These are phyloP conservation scores for Galerucella calmariensis DNA, from an alignment of 2,888 invertebrate species.

Conservation along the genomic window DNA sequence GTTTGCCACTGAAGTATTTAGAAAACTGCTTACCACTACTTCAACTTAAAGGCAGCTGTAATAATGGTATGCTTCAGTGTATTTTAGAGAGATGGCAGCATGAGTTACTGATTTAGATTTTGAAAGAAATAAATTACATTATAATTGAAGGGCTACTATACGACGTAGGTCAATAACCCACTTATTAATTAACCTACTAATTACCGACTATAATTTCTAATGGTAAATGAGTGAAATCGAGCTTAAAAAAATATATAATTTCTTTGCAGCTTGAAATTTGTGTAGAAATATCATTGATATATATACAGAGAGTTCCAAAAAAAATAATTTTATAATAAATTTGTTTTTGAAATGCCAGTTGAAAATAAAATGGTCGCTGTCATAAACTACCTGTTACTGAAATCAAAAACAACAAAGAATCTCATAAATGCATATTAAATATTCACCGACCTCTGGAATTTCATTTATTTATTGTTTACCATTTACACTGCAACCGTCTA, in stretches of 20 bases:
- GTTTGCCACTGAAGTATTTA: too few relatives aligned
- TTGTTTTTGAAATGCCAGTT: too few relatives aligned
- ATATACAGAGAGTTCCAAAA: background rate
- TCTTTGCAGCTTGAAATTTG: background rate
- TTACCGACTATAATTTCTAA: background rate
- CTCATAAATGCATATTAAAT: background rate
- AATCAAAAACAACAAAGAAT: background rate
- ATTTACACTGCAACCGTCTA: slow-evolving; percentile 2
- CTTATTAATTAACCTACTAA: background rate
- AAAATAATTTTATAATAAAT: too few relatives aligned
- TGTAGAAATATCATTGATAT: background rate
- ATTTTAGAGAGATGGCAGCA: background rate
- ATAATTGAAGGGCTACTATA: background rate
- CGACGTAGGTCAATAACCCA: background rate
- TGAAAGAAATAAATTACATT: background rate
- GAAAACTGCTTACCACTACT: too few relatives aligned
- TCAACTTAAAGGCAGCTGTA: too few relatives aligned
- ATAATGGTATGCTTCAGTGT: background rate
- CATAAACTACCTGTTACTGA: background rate
- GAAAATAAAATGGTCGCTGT: background rate
- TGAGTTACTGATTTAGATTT: background rate
- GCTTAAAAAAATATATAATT: background rate
- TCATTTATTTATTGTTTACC: slow-evolving; percentile 17
- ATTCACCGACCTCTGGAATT: background rate
- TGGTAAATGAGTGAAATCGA: background rate